Base-by-base conservation (phyloP, 2,797 vertebrate species). In the Micropoecilia bifurca region DNA sequence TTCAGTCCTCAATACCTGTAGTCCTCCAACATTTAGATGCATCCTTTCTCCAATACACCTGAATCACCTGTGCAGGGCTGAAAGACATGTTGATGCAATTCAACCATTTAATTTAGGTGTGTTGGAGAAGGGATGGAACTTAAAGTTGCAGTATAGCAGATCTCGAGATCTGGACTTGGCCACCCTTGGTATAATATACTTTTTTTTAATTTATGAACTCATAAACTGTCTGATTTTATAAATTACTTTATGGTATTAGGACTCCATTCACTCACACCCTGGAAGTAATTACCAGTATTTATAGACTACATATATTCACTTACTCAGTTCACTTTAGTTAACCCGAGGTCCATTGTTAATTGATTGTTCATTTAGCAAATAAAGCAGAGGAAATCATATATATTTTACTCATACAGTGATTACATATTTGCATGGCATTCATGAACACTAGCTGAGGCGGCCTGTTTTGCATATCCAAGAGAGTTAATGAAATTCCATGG, bases 401-500 rank as follows among this genome's bases (percentile, higher is more conserved):
- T 36, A 36, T 43, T 80, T 78, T 80, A 71, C 61, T 68, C 80
- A 76, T 57, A 39, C 47, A 77, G 22, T 50, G 68, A 76, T 46
- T 85, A 71, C 76, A 89, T 75, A 73, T 82, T 81, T 45, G 73
- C 14, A 75, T 78, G 57, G 71, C 59, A 69, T 72, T 33, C 50
- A 75, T n/a, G 39, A 43, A 69, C 76, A 63, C 7, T 45, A 46
- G 72, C 73, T 66, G 45, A 30, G 57, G 73, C 57, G 66, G 59
- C 68, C 75, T 76, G 12, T 28, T 89, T 77, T 88, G 76, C 85
- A 87, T 85, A 88, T 88, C 86, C 83, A 85, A 89, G 75, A 74
- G 78, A 84, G 75, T 86, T 83, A 89, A 93, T 89, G 85, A 77
- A 80, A 89, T 90, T 87, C 71, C 87, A 90, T 86, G 74, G 73